phyloP scores from a whole-genome alignment of 2,797 vertebrate species.

The Enteromius afrohamiltoni region DNA sequence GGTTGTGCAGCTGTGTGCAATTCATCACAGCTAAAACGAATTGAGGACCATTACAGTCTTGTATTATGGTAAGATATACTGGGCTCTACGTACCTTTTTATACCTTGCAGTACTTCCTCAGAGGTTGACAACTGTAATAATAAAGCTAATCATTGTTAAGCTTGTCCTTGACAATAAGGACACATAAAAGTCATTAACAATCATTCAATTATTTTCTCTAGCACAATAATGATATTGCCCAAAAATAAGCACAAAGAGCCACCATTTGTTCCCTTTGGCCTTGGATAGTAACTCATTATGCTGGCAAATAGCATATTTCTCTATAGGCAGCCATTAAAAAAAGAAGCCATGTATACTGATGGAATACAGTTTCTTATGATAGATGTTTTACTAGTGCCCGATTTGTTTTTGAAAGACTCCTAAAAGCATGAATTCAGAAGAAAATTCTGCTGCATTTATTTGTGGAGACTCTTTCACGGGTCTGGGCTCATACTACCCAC shows the following conservation, averaged over 20 bases:
- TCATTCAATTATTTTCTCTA: not conserved
- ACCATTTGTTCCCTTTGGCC: not conserved
- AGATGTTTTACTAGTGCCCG: not conserved
- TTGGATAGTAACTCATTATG: not conserved
- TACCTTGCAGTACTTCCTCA: not conserved
- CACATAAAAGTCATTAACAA: not conserved
- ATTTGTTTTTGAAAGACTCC: not conserved
- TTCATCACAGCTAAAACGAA: not conserved
- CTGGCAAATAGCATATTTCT: not conserved
- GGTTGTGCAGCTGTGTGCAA: too few species aligned
- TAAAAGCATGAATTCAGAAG: not conserved
- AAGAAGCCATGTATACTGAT: not conserved
- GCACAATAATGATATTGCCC: not conserved
- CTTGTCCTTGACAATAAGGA: conserved; percentile 1
- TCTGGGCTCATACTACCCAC: not conserved
- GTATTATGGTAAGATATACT: not conserved
- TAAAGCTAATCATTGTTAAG: conserved; percentile 7
- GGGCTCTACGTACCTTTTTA: not conserved
- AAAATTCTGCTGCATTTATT: not conserved
- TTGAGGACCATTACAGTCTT: not conserved
- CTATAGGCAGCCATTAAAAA: not conserved
- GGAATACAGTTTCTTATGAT: not conserved
- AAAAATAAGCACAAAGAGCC: not conserved
- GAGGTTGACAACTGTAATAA: not conserved
- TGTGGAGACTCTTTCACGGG: not conserved